Conservation (phyloP, 1,140 invertebrate species). For the Drosophila sturtevanti region DNA sequence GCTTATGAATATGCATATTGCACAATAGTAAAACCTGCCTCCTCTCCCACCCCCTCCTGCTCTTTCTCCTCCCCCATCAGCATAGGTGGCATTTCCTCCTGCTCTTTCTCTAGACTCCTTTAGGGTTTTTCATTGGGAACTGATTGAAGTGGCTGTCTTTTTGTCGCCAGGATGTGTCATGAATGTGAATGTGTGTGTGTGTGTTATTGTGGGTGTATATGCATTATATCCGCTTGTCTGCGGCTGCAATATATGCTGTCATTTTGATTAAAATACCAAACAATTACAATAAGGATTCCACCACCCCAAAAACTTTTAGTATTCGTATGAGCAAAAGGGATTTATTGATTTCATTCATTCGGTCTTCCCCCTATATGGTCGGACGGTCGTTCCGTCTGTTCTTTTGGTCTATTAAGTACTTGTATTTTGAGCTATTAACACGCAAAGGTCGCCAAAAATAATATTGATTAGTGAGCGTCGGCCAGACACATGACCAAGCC, state of each 20-base stretch:
- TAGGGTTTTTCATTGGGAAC: slow-evolving; percentile 51
- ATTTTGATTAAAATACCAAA: slow-evolving; percentile 43
- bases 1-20: slow-evolving; percentile 71
- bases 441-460: slow-evolving; percentile 69
- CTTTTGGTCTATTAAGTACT: background rate
- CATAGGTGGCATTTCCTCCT: too few species aligned
- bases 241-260: slow-evolving; percentile 20
- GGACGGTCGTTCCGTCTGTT: too few species aligned
- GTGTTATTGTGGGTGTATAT: background rate
- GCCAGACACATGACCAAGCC: slow-evolving; percentile 50
- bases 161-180: background rate
- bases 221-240: slow-evolving; percentile 1
- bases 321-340: slow-evolving; percentile 19
- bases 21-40: slow-evolving; percentile 29
- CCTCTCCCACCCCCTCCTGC: too few species aligned
- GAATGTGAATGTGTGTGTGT: too few species aligned
- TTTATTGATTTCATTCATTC: slow-evolving; percentile 60
- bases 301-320: background rate
- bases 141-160: slow-evolving; percentile 56
- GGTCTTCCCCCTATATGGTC: too few species aligned
- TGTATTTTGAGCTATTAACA: slow-evolving; percentile 52
- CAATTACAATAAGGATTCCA: slow-evolving; percentile 33
- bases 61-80: too few species aligned
- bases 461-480: slow-evolving; percentile 67
- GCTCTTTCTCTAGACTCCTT: background rate